A percentile compares a stretch with the other conserved stretches of the same genome.
phyloP scores from a whole-genome alignment of 2,113 vertebrate species.

The Prietella phreatophila region DNA sequence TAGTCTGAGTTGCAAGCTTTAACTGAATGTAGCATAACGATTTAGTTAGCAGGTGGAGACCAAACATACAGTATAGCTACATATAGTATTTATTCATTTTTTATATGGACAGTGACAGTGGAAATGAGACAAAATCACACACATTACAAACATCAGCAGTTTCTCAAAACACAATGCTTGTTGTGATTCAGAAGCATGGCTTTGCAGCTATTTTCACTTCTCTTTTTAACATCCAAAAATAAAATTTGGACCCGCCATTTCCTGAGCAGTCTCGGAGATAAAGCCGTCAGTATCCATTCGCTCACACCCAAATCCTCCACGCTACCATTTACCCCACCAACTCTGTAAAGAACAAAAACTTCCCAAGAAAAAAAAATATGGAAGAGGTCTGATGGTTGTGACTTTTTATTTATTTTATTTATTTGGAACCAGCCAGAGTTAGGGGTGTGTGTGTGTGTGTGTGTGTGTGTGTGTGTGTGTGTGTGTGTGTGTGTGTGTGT shows the following conservation, averaged over 20 bases:
- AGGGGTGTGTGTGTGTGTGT: neutral
- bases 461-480: too few species aligned
- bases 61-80: neutral
- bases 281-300: neutral
- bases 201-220: conserved; percentile 14
- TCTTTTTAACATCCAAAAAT: conserved; percentile 9
- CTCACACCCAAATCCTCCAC: neutral
- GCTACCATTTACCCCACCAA: neutral
- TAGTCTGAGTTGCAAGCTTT: neutral
- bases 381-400: neutral
- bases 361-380: neutral
- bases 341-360: neutral
- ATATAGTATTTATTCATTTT: neutral
- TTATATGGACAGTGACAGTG: neutral
- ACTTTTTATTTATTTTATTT: neutral
- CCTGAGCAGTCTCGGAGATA: neutral
- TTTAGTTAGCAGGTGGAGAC: neutral
- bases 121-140: neutral
- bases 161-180: neutral
- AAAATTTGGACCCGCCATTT: neutral
- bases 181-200: conserved; percentile 3
- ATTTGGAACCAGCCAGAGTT: neutral
- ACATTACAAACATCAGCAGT: neutral
- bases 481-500: too few species aligned
- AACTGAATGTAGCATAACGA: neutral